Evolutionary conservation across 2,113 vertebrate genomes (phyloP), one percentile per base, ranked within the genome.

Genomic region (Bostrychus sinensis): DNA sequence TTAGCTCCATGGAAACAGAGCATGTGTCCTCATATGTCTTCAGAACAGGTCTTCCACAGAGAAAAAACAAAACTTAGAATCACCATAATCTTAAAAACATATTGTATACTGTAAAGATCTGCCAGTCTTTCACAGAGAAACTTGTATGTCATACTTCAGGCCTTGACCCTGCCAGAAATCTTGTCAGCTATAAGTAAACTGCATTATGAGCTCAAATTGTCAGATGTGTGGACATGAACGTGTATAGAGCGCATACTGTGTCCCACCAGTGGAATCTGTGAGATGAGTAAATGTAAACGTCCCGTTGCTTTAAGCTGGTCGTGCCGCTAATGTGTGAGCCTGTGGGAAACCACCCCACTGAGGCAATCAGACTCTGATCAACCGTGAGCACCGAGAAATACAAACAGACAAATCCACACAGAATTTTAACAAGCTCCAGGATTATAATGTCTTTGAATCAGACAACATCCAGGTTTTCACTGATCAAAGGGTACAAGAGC

Each of bases 261-360:
- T n/a, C 10, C 10, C 36, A 54, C 63, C 61, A 56, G 66, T 58
- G 75, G 83, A 83, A 58, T 75, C 77, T 34, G 62, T 73, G 62
- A 80, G 68, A 71, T 82, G 70, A 77, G 80, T 80, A 70, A 83
- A 86, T 79, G 57, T 73, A 68, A 83, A 83, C 81, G 64, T 79
- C 72, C 62, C 78, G 75, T 16, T 56, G 82, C 38, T 79, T 81
- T 80, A 56, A 77, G 71, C 37, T 62, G 64, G 63, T 66, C 62
- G 56, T 51, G 70, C 72, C 77, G 69, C 66, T 78, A 56, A 67
- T 78, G 66, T 73, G 71, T n/a, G n/a, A n/a, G n/a, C n/a, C n/a
- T n/a, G n/a, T n/a, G n/a, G n/a, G n/a, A n/a, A n/a, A n/a, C n/a
- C n/a, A n/a, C n/a, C n/a, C n/a, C n/a, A n/a, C n/a, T n/a, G n/a